Base-by-base conservation (phyloP, 2,113 vertebrate species). In the Petroica traversi region DNA sequence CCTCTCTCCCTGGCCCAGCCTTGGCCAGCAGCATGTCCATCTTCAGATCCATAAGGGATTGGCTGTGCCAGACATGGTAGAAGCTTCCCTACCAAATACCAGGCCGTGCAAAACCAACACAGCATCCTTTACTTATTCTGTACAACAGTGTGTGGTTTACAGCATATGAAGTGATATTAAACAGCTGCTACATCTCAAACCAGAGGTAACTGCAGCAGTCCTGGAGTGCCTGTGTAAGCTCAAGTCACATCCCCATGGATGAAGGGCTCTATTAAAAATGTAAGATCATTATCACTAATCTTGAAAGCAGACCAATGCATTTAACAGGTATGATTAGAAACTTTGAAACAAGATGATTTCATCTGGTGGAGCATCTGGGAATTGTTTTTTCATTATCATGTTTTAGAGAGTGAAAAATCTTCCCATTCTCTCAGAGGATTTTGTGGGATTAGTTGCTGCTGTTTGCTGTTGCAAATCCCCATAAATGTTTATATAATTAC, bases 281-380 rank as follows among this genome's bases (percentile, higher is more conserved):
- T 64, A 84, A 69, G 58, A 94, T 94, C 69, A 74, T 93, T 94
- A 91, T 52, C 63, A 33, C 71, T 95, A 88, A 95, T 95, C 89
- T 92, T 91, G 67, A 55, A 91, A 93, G 79, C 90, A 79, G 92
- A 87, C 83, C 0, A 0, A 23, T 80, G 94, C 64, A 92, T 96
- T 94, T 95, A 95, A 95, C 79, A 29, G 94, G 63, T 46, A 85
- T 88, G 93, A 95, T 97, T 93, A 91, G 92, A 69, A 96, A 96
- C 88, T 91, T 96, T 51, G 38, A 75, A 85, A 85, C 67, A 73
- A 81, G 88, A 58, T 81, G 55, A 92, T 91, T 96, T 95, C 67
- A 88, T 93, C 91, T 95, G 87, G 59, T 59, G 67, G 89, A 92
- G 52, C 91, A 89, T 85, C 76, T 93, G 95, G 89, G 91, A 93